Evolutionary conservation across 2,888 invertebrate species (phyloP), one percentile per base, ranked within the genome.

Genomic region (Acleris cristana): DNA sequence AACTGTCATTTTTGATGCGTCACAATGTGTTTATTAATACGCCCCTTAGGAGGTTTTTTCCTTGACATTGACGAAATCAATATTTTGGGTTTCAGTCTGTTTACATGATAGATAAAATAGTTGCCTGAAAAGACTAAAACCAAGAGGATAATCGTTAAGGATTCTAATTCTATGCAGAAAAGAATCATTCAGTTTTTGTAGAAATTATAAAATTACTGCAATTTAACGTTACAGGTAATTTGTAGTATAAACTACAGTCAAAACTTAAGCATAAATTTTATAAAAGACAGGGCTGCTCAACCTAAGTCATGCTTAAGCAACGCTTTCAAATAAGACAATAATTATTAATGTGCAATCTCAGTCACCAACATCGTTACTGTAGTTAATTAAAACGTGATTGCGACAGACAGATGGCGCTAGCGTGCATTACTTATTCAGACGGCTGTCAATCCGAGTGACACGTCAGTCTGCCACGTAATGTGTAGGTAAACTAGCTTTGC

Each of bases 341-440:
- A 14, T 44, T 52, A 57, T 44, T 64, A 19, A 58, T 57, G 26
- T 16, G 21, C 48, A 34, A 53, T 64, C 45, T 53, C 48, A 53
- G 21, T 26, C 21, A 64, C 56, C 14, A 19, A 18, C 45, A 40
- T 2, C 21, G 45, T 45, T 58, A 26, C n/a, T 26, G 48, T 16
- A 16, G 64, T 48, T 34, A 58, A 65, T 65, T 53, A 59, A 45
- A 18, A 14, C 30, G 52, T 44, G 21, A 57, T 51, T 23, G 56
- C 19, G 60, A 26, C 60, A 53, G 59, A 19, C 60, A 60, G 52
- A 19, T 57, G 56, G 56, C 48, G 14, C 54, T 16, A 44, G 14
- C 23, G 40, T 57, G 51, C 58, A 58, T 64, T 53, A 59, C 34
- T 54, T 59, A 65, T 65, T 65, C 58, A 57, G 5, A 58, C 10